Evolutionary conservation across 2,113 vertebrate species (phyloP).

Genomic region (Clinocottus analis): DNA sequence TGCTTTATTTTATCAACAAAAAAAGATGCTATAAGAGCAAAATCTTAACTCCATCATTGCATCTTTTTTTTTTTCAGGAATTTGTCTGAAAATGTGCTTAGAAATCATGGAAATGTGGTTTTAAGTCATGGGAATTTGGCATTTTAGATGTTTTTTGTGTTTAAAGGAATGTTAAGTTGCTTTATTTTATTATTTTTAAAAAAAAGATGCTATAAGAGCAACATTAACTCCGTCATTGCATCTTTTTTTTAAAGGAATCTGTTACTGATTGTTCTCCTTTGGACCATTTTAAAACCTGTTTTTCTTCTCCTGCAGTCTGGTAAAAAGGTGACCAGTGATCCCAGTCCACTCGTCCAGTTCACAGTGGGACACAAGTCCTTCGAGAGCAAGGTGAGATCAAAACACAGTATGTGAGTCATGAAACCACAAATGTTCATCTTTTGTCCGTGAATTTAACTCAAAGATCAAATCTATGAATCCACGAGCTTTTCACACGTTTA

Average conservation of each 20-base stretch:
- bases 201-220: neutral
- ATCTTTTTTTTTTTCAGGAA: neutral
- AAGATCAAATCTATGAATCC: neutral
- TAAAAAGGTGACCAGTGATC: slow-evolving; percentile 95
- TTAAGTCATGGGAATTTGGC: no score
- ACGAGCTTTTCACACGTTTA: neutral
- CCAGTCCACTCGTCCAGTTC: slow-evolving; percentile 93
- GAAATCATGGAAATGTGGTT: no score
- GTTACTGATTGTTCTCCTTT: neutral
- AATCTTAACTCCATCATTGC: neutral
- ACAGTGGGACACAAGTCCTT: slow-evolving; percentile 89
- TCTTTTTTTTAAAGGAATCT: neutral
- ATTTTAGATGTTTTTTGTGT: neutral
- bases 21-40: neutral
- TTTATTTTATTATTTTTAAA: neutral
- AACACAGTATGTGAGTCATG: neutral
- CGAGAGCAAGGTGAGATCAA: slow-evolving; percentile 91
- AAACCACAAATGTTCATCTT: neutral
- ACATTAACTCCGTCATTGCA: neutral
- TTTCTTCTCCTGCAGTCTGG: slow-evolving; percentile 86
- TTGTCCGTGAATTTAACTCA: neutral
- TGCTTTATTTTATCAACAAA: neutral
- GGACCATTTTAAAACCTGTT: slow-evolving; percentile 20
- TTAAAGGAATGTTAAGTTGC: neutral
- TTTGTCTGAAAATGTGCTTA: no score